Base-by-base conservation (phyloP, 2,113 vertebrate species). In the Dendropsophus ebraccatus region DNA sequence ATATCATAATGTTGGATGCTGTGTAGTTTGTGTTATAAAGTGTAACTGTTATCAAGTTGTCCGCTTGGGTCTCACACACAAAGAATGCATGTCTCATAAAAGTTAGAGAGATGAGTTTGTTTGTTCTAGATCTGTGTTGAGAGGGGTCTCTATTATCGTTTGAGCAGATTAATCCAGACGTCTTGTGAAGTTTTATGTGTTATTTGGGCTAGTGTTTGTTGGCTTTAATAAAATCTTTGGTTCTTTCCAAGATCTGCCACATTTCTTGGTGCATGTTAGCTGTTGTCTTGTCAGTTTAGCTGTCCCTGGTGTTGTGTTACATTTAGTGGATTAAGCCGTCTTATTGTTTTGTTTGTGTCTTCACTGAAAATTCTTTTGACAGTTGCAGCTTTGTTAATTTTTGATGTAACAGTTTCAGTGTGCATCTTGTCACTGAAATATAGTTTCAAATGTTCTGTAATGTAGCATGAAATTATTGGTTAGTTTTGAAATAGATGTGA, bases 401-500 rank as follows among this genome's bases (percentile, higher is more conserved):
- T 89, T 93, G 93, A 93, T 93, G 92, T 95, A 91, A 93, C 88
- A 87, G 89, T 92, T 91, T 93, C 90, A 91, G 94, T 93, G 93
- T 94, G 90, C 91, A 92, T 91, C 89, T 91, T 91, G 93, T 94
- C 92, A 90, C 91, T 92, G 93, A 90, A 89, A 91, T 93, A 92
- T 91, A 92, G 94, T 92, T 93, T 90, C 87, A 94, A 94, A 93
- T 91, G 91, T 94, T 92, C 82, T 86, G 91, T 92, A 93, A 94
- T 91, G 92, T 94, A 92, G 93, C 94, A 93, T 95, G 93, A 95
- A 94, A 94, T 94, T 91, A 91, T 93, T 91, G 92, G 93, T 92
- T 94, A 94, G 93, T 93, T 93, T 94, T 90, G 91, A 92, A 95
- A 93, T 93, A 92, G 93, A 95, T 94, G 93, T 93, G 94, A 94